Evolutionary conservation across 2,888 invertebrate genomes (phyloP).

Genomic region (Lissocephala sabroskyi): DNA sequence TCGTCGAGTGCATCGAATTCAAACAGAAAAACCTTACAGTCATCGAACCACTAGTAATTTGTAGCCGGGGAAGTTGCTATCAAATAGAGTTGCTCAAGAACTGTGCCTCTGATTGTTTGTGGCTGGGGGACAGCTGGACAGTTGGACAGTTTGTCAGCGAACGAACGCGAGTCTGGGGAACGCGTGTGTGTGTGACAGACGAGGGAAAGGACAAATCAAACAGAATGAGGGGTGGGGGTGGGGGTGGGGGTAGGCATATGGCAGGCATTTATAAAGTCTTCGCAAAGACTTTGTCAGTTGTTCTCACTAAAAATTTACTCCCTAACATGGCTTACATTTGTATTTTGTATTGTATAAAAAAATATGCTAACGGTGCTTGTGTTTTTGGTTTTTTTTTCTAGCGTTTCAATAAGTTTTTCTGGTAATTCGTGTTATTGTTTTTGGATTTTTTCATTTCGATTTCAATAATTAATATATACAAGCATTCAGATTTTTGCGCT

Average conservation of each 20-base stretch:
- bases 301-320: conserved; percentile 43
- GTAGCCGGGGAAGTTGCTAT: conserved; percentile 73
- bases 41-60: conserved; percentile 64
- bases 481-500: not conserved
- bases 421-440: not conserved
- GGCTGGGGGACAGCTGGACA: no score
- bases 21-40: no score
- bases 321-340: conserved; percentile 42
- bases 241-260: conserved; percentile 64
- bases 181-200: not conserved
- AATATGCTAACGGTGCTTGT: conserved; percentile 59
- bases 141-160: no score
- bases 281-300: conserved; percentile 58
- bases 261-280: conserved; percentile 63
- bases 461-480: not conserved
- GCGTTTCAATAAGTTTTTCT: conserved; percentile 8
- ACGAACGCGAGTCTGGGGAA: no score
- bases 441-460: conserved; percentile 1
- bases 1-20: no score
- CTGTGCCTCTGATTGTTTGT: conserved; percentile 16
- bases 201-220: not conserved
- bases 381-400: conserved; percentile 41
- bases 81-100: conserved; percentile 63
- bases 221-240: conserved; percentile 33
- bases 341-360: conserved; percentile 55